These are phyloP conservation scores for Onychomys torridus DNA, from an alignment of 2,797 vertebrate species.

Conservation along the genomic window DNA sequence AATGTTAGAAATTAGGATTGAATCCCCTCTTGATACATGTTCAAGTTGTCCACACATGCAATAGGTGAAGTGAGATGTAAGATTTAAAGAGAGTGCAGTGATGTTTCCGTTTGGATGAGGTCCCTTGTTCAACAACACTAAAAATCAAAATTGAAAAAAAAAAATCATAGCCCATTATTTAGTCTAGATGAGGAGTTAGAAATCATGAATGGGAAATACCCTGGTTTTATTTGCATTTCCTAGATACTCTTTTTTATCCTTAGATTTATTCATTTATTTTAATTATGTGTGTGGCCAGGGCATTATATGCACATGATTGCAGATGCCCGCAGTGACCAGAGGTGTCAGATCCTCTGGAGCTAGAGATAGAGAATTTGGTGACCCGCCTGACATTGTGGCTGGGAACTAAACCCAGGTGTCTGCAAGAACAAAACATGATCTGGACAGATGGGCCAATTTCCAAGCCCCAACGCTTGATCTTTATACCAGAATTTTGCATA, in stretches of 20 bases:
- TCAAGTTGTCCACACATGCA: background rate
- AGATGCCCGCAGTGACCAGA: background rate
- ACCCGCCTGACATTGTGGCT: background rate
- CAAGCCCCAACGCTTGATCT: background rate
- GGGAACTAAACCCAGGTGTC: background rate
- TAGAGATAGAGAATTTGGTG: background rate
- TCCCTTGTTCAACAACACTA: background rate
- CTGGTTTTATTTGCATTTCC: background rate
- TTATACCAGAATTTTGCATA: background rate
- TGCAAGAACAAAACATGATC: background rate
- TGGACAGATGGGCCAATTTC: background rate
- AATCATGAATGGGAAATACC: background rate
- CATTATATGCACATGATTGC: background rate
- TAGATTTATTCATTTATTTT: background rate
- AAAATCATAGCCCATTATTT: background rate
- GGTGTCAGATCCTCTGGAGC: too few relatives aligned
- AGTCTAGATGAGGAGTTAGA: background rate
- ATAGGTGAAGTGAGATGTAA: background rate
- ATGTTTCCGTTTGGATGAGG: background rate
- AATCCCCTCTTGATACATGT: background rate
- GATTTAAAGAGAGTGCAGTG: background rate
- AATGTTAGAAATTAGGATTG: background rate
- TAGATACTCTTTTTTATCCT: background rate
- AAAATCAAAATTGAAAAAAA: background rate
- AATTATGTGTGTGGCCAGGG: background rate